A percentile compares a stretch with the other conserved stretches of the same genome.
Conservation (phyloP, 2,113 vertebrate genomes). For the Phyllopteryx taeniolatus region DNA sequence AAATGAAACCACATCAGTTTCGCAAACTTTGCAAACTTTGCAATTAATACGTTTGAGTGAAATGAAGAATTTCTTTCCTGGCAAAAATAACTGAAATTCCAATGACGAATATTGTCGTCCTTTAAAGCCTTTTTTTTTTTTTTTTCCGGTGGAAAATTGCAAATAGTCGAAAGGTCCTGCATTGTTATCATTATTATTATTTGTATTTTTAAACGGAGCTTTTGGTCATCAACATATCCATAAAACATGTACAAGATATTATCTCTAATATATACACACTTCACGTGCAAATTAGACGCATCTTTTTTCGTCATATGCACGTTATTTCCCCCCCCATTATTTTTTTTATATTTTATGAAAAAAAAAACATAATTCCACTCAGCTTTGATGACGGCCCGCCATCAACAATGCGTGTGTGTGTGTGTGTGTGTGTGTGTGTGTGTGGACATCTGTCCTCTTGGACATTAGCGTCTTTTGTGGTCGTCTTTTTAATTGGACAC, state of each 20-base stretch:
- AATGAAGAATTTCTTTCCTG: background rate
- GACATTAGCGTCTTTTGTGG: background rate
- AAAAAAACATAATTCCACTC: too few relatives aligned
- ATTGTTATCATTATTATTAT: too few relatives aligned
- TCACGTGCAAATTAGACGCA: background rate
- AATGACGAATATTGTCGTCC: background rate
- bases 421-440: background rate
- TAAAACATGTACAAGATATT: background rate
- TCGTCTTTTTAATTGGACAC: slow-evolving; percentile 1
- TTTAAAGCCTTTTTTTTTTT: background rate
- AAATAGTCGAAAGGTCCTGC: background rate
- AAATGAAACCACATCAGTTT: background rate
- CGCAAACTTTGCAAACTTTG: background rate
- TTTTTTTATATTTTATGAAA: too few relatives aligned
- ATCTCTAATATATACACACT: background rate
- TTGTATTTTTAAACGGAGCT: too few relatives aligned
- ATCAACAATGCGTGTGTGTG: background rate
- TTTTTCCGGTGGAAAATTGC: background rate
- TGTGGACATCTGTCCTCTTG: background rate
- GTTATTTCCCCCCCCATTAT: background rate
- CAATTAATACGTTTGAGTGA: background rate
- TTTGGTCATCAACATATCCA: background rate
- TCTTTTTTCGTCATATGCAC: too few relatives aligned
- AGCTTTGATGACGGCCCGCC: background rate
- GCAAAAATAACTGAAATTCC: background rate